These are phyloP conservation scores for Heliocidaris tuberculata DNA, from an alignment of 35 echinoderm and acorn worm genomes.

Conservation along the genomic window DNA sequence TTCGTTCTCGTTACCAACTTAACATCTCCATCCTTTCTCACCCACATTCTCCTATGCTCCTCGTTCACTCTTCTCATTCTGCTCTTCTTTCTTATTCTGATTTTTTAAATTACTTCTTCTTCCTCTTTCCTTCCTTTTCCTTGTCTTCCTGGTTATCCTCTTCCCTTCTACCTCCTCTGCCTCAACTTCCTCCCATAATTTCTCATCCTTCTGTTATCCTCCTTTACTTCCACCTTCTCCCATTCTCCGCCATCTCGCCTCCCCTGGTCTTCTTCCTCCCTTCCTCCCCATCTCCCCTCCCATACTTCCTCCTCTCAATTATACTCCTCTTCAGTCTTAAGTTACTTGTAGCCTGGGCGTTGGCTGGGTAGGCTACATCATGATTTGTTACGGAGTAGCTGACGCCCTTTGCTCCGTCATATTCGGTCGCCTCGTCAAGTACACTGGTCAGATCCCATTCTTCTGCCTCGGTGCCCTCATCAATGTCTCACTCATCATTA, in stretches of 20 bases:
- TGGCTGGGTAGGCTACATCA: constrained; percentile 94
- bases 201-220: background rate
- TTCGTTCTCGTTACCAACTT: too few species aligned
- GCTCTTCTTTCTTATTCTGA: too few species aligned
- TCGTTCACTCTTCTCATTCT: too few species aligned
- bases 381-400: constrained; percentile 93
- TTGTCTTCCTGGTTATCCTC: too few species aligned
- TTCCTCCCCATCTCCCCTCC: background rate
- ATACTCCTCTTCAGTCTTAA: constrained; percentile 65
- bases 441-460: constrained; percentile 72
- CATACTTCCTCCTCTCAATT: background rate
- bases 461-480: constrained; percentile 71
- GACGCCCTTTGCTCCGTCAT: constrained; percentile 83
- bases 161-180: background rate
- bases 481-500: constrained; percentile 59
- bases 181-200: background rate
- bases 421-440: constrained; percentile 70
- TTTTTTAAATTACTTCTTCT: background rate
- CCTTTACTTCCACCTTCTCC: background rate
- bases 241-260: background rate
- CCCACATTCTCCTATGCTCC: too few species aligned
- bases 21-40: too few species aligned
- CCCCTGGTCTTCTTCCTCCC: too few species aligned
- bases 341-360: constrained; percentile 89
- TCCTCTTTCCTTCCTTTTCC: background rate